These are phyloP conservation scores for Trichacis sp. DNA, from an alignment of 2,888 invertebrate species.

Conservation along the genomic window DNA sequence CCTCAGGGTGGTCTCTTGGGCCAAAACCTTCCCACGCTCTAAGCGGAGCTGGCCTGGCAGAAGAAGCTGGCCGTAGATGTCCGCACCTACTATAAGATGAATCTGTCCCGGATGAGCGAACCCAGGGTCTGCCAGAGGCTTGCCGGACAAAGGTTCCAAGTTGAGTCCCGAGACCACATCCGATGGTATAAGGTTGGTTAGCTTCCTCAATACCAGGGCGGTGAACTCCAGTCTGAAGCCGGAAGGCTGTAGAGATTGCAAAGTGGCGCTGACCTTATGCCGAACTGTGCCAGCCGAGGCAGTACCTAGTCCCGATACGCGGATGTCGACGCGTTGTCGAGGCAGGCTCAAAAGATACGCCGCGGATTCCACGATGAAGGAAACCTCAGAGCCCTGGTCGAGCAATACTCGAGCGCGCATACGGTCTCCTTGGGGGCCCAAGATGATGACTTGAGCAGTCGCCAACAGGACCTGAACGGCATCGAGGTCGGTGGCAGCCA, in stretches of 20 bases:
- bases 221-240: no score
- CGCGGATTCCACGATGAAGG: slow-evolving; percentile 15
- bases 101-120: slow-evolving; percentile 4
- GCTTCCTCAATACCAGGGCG: no score
- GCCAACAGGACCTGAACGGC: slow-evolving; percentile 24
- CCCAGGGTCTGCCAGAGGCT: slow-evolving; percentile 18
- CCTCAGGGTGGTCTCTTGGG: slow-evolving; percentile 27
- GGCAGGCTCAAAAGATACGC: slow-evolving; percentile 12
- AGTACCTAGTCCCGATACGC: no score
- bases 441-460: slow-evolving; percentile 16
- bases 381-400: slow-evolving; percentile 16
- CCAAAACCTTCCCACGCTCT: slow-evolving; percentile 9
- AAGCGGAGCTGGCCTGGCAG: slow-evolving; percentile 15
- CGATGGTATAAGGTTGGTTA: no score
- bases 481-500: no score
- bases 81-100: slow-evolving; percentile 27
- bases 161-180: no score
- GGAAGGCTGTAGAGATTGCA: no score
- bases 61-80: slow-evolving; percentile 26
- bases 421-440: slow-evolving; percentile 3
- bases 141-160: not conserved
- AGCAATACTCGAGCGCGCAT: slow-evolving; percentile 13
- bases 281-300: no score
- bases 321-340: not conserved
- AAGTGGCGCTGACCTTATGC: no score